These are phyloP conservation scores for Lycopodina hypogea DNA, from an alignment of 37 sponge, comb jelly and placozoan species.

Conservation along the genomic window DNA sequence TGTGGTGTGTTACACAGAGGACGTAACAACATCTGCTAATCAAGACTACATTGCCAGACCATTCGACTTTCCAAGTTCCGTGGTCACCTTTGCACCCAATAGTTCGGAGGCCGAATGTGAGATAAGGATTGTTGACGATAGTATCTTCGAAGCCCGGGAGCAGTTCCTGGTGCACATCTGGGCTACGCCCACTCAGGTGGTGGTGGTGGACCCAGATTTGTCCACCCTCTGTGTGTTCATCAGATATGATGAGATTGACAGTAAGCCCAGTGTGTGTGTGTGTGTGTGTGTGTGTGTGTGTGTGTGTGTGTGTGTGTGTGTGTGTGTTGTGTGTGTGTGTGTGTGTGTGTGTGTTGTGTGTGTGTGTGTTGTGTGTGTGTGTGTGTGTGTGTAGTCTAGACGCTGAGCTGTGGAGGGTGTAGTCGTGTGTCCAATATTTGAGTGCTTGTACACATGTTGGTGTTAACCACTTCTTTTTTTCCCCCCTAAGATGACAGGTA, in stretches of 20 bases:
- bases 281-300: no score
- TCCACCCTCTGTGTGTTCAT: constrained; percentile 43
- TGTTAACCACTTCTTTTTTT: no score
- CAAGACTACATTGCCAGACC: constrained; percentile 15
- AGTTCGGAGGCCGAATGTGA: constrained; percentile 19
- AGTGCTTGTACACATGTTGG: no score
- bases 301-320: no score
- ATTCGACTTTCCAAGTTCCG: constrained; percentile 3
- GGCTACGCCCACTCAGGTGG: not conserved
- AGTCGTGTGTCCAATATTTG: no score
- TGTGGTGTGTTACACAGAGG: constrained; percentile 56
- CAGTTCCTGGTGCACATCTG: constrained; percentile 17
- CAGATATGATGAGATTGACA: constrained; percentile 30
- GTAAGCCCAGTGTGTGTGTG: constrained; percentile 37
- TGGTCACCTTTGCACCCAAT: constrained; percentile 16
- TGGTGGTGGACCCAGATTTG: not conserved
- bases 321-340: no score
- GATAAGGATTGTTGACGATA: constrained; percentile 44
- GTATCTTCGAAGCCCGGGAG: constrained; percentile 22
- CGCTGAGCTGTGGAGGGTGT: no score
- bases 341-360: no score
- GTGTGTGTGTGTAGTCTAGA: no score
- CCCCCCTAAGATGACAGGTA: no score
- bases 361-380: no score
- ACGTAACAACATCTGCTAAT: not conserved